These are phyloP conservation scores for Carollia perspicillata DNA, from an alignment of 2,113 vertebrate species.

Conservation along the genomic window DNA sequence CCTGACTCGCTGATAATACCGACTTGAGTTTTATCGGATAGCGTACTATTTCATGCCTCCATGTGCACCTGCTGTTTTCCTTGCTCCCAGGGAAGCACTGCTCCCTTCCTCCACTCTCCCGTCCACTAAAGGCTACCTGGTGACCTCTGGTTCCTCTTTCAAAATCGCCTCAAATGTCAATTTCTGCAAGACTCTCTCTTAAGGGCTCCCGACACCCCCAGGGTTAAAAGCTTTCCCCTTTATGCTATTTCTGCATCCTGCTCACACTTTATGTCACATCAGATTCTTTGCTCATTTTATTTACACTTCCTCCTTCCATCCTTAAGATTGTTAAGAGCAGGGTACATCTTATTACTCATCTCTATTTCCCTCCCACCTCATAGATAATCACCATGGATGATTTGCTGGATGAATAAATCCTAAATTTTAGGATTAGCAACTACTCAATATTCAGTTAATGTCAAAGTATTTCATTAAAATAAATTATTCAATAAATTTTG, in stretches of 20 bases:
- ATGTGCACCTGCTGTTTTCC: neutral
- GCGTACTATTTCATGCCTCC: constrained; percentile 47
- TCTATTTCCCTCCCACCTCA: neutral
- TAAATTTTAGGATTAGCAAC: constrained; percentile 8
- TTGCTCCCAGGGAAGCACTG: neutral
- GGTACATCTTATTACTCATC: constrained; percentile 2
- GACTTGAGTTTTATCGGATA: constrained; percentile 51
- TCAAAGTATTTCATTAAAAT: neutral
- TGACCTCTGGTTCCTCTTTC: neutral
- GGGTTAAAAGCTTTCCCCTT: neutral
- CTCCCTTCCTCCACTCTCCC: neutral
- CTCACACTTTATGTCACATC: neutral
- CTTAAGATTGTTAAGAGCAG: neutral
- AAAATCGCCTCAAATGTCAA: neutral
- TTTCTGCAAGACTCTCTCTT: neutral
- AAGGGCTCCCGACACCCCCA: neutral
- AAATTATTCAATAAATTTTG: neutral
- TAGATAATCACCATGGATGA: neutral
- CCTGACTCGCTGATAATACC: neutral
- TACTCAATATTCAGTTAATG: neutral
- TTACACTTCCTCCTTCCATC: neutral
- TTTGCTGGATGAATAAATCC: neutral
- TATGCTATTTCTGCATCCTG: neutral
- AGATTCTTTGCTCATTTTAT: neutral
- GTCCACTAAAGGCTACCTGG: neutral